phyloP scores from a whole-genome alignment of 2,888 invertebrate genomes.

The Platynereis dumerilii region DNA sequence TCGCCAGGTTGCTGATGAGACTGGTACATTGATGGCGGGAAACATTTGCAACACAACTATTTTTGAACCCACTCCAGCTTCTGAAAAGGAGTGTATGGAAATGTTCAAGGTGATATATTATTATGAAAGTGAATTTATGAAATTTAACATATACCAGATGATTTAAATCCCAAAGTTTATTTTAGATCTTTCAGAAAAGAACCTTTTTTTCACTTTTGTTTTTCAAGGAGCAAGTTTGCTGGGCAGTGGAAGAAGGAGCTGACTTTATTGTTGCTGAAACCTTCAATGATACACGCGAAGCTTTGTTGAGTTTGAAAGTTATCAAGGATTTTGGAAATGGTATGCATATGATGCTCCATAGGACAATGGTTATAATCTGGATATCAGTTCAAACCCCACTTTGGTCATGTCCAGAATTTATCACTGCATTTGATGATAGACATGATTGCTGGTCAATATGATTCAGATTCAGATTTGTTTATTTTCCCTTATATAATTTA shows the following conservation, averaged over 20 bases:
- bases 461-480: too few relatives aligned
- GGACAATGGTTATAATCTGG: not conserved
- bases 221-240: slow-evolving; percentile 54
- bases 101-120: slow-evolving; percentile 50
- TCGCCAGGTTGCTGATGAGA: slow-evolving; percentile 52
- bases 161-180: not conserved
- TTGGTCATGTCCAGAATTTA: too few relatives aligned
- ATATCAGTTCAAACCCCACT: too few relatives aligned
- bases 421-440: too few relatives aligned
- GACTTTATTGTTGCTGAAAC: slow-evolving; percentile 60
- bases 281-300: slow-evolving; percentile 50
- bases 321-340: slow-evolving; percentile 52
- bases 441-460: too few relatives aligned
- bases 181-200: not conserved
- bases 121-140: not conserved
- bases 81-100: slow-evolving; percentile 30
- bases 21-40: slow-evolving; percentile 58
- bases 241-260: slow-evolving; percentile 55
- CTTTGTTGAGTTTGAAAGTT: slow-evolving; percentile 50
- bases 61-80: slow-evolving; percentile 40
- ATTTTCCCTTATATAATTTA: too few relatives aligned
- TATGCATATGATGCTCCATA: slow-evolving; percentile 28
- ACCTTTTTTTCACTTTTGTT: not conserved
- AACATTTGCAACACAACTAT: slow-evolving; percentile 54
- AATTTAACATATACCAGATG: not conserved